phyloP scores from a whole-genome alignment of 64 coral and sea anemone species.

The Dendronephthya gigantea region DNA sequence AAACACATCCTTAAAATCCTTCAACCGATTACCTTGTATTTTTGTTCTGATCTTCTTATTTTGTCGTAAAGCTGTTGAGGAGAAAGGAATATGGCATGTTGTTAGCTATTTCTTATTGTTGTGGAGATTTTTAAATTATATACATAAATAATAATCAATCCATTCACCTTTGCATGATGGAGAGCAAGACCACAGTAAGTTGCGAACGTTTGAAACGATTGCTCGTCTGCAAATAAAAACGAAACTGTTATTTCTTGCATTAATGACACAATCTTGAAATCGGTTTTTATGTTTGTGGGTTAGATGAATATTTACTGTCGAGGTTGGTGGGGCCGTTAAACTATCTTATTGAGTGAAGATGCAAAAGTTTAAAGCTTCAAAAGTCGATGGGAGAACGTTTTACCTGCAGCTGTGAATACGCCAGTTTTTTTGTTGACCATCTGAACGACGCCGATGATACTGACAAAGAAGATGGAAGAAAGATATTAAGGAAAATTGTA shows the following conservation, averaged over 20 bases:
- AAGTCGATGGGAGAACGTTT: neutral
- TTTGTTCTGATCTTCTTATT: slow-evolving; percentile 94
- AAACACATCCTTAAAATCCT: too few species aligned
- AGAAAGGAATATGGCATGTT: neutral
- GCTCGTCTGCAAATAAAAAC: slow-evolving; percentile 56
- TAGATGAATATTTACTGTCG: too few species aligned
- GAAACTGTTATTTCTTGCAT: neutral
- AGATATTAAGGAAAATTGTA: too few species aligned
- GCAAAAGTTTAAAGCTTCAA: neutral
- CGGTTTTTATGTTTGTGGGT: too few species aligned
- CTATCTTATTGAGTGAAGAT: too few species aligned
- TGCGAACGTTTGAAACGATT: slow-evolving; percentile 98
- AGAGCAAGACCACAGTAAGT: slow-evolving; percentile 93
- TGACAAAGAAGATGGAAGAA: slow-evolving; percentile 13
- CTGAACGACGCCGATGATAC: slow-evolving; percentile 96
- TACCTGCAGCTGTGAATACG: slow-evolving; percentile 88
- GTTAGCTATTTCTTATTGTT: neutral
- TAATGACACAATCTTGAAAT: too few species aligned
- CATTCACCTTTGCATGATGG: slow-evolving; percentile 85
- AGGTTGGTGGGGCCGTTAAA: too few species aligned
- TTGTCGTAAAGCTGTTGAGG: slow-evolving; percentile 84
- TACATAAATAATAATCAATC: neutral
- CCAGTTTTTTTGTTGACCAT: slow-evolving; percentile 99
- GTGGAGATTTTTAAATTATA: neutral
- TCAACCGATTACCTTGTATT: slow-evolving; percentile 92